Evolutionary conservation across 2,888 invertebrate species (phyloP).

Genomic region (Leptinotarsa tumamoca): DNA sequence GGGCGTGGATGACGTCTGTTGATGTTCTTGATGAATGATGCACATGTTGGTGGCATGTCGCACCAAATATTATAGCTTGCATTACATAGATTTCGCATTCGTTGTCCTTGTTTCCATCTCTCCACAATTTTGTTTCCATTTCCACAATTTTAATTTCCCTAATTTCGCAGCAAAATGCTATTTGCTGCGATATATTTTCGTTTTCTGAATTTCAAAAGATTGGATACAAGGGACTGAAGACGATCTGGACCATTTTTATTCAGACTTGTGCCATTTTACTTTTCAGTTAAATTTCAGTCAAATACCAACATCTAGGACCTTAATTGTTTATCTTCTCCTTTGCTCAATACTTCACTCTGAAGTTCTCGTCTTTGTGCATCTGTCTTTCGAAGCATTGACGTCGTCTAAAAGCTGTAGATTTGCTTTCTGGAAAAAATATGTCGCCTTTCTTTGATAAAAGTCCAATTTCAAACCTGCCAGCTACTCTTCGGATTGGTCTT

Average conservation of each 20-base stretch:
- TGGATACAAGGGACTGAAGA: background rate
- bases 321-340: background rate
- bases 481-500: constrained; percentile 15
- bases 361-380: constrained; percentile 4
- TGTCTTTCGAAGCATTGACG: constrained; percentile 9
- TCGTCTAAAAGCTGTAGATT: constrained; percentile 14
- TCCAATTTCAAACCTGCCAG: constrained; percentile 37
- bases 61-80: background rate
- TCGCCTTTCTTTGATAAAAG: constrained; percentile 35
- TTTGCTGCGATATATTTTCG: background rate
- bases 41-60: background rate
- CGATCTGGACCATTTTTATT: background rate
- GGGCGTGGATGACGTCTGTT: background rate
- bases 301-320: background rate
- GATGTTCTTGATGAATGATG: background rate
- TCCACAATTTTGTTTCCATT: background rate
- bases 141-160: too few relatives aligned
- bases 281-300: background rate
- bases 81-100: background rate
- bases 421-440: constrained; percentile 10
- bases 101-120: background rate
- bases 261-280: background rate
- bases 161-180: background rate
- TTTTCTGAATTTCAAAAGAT: background rate
- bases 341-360: background rate